Evolutionary conservation across 23 tunicate genomes (phyloP).

Genomic region (Trididemnum clinides): DNA sequence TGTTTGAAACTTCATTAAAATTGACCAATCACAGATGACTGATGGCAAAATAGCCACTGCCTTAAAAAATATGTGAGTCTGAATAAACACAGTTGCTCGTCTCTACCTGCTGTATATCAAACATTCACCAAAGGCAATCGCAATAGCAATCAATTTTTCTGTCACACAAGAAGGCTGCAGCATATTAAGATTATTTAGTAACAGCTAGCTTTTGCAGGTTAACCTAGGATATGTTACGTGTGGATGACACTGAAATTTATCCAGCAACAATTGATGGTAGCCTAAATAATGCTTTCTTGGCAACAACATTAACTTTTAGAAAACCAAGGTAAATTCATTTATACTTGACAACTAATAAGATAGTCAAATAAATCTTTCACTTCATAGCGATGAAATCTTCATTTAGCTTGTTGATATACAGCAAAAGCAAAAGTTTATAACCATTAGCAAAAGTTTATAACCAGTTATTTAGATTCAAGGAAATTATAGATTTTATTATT

Average conservation of each 20-base stretch:
- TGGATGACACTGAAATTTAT: conserved; percentile 40
- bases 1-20: no score
- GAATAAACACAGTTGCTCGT: no score
- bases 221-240: conserved; percentile 66
- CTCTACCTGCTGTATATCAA: no score
- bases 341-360: neutral
- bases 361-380: neutral
- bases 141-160: no score
- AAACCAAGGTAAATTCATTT: conserved; percentile 51
- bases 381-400: neutral
- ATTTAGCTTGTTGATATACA: no score
- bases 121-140: no score
- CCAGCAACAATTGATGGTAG: conserved; percentile 60
- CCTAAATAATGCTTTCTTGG: conserved; percentile 42
- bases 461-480: neutral
- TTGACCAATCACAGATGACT: no score
- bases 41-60: no score
- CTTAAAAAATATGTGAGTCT: no score
- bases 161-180: no score
- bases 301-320: conserved; percentile 26
- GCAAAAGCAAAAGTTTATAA: neutral
- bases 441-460: neutral
- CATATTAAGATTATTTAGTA: no score
- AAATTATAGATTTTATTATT: neutral
- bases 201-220: no score